A percentile compares a stretch with the other conserved stretches of the same genome.
These are phyloP conservation scores for Merodon equestris DNA, from an alignment of 2,888 invertebrate species.

Conservation along the genomic window DNA sequence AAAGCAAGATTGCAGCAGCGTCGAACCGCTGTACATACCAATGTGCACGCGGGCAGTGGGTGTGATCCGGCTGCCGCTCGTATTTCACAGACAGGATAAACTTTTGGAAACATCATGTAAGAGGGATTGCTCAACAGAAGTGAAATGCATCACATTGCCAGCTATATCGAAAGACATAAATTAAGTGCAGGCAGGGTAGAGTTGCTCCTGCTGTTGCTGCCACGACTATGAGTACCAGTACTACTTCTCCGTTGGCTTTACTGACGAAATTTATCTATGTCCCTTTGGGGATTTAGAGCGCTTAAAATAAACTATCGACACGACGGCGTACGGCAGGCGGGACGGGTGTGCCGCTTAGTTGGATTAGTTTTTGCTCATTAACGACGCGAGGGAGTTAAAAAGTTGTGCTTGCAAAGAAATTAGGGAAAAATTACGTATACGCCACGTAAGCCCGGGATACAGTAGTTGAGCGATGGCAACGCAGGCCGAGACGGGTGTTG, in stretches of 20 bases:
- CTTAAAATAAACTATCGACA: slow-evolving; percentile 66
- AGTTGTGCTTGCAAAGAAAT: slow-evolving; percentile 54
- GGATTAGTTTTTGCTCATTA: slow-evolving; percentile 78
- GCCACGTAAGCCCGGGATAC: slow-evolving; percentile 2
- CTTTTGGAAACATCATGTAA: slow-evolving; percentile 65
- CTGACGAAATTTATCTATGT: slow-evolving; percentile 27
- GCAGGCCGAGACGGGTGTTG: not conserved
- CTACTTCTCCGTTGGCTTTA: not conserved
- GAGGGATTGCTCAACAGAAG: slow-evolving; percentile 61
- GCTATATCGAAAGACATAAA: slow-evolving; percentile 66
- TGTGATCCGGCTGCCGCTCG: not conserved
- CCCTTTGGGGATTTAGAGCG: slow-evolving; percentile 48
- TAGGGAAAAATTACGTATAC: slow-evolving; percentile 49
- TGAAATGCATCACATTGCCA: slow-evolving; percentile 63
- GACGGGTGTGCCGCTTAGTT: slow-evolving; percentile 49
- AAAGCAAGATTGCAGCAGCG: not conserved
- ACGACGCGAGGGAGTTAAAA: slow-evolving; percentile 69
- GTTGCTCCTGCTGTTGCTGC: slow-evolving; percentile 2
- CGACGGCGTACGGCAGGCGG: slow-evolving; percentile 28
- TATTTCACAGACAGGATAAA: slow-evolving; percentile 51
- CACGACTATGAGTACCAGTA: not conserved
- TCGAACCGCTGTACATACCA: too few relatives aligned
- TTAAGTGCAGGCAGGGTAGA: slow-evolving; percentile 53
- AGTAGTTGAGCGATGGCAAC: not conserved
- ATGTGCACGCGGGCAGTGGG: not conserved